phyloP scores from a whole-genome alignment of 2,113 vertebrate genomes.

The Pseudorectes ferrugineus region DNA sequence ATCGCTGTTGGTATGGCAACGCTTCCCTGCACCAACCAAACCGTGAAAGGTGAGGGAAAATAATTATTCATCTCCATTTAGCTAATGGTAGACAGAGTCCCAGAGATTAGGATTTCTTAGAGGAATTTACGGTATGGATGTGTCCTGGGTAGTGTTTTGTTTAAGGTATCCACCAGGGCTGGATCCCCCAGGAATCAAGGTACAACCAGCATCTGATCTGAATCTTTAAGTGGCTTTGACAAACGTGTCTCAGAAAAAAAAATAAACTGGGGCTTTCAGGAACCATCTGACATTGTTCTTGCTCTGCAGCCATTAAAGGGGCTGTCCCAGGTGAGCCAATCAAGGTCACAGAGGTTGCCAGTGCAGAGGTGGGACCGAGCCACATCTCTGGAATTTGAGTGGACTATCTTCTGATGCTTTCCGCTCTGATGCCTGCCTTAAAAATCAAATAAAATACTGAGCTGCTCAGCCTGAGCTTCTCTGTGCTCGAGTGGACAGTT shows the following conservation, averaged over 20 bases:
- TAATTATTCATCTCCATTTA: slow-evolving; percentile 44
- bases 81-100: neutral
- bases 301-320: neutral
- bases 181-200: neutral
- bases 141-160: neutral
- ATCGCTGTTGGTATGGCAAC: slow-evolving; percentile 54
- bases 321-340: neutral
- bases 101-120: neutral
- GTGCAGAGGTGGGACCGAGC: neutral
- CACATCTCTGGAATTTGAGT: neutral
- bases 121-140: neutral
- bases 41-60: slow-evolving; percentile 28
- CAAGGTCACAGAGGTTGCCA: neutral
- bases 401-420: neutral
- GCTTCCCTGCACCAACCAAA: slow-evolving; percentile 29
- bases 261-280: neutral
- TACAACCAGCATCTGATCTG: neutral
- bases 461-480: neutral
- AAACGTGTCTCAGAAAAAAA: neutral
- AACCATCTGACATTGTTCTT: neutral
- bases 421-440: neutral
- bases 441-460: neutral
- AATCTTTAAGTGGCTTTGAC: neutral
- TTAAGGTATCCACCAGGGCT: neutral
- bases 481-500: neutral